Percentiles rank a stretch among this genome's conserved stretches.
Conservation (phyloP, 2,113 vertebrate species). For the Falcunculus frontatus region DNA sequence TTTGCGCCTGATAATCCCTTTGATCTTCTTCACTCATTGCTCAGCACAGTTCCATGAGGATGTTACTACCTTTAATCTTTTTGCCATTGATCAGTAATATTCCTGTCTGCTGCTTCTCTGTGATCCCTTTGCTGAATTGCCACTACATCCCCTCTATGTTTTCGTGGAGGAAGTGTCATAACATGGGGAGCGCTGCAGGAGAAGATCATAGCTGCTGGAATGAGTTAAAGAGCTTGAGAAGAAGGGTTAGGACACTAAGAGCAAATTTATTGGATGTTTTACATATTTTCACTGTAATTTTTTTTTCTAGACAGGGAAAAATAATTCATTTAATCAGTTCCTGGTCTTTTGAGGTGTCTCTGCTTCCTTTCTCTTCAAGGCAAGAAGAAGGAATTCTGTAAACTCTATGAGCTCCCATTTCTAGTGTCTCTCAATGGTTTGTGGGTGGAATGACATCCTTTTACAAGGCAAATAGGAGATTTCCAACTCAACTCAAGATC, state of each 20-base stretch:
- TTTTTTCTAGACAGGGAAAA: not conserved
- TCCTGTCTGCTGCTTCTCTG: not conserved
- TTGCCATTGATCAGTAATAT: slow-evolving; percentile 40
- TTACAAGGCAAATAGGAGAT: not conserved
- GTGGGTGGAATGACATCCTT: not conserved
- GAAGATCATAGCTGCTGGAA: not conserved
- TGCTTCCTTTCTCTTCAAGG: not conserved
- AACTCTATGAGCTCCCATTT: not conserved
- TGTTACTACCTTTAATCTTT: slow-evolving; percentile 52
- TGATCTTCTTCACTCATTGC: slow-evolving; percentile 39
- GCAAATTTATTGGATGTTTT: not conserved
- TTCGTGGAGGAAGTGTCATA: not conserved
- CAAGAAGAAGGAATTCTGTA: not conserved
- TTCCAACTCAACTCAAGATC: not conserved
- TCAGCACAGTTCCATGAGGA: slow-evolving; percentile 12
- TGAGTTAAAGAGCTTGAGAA: not conserved
- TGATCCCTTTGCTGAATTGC: not conserved
- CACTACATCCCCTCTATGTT: not conserved
- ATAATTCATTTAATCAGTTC: not conserved
- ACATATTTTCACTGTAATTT: not conserved
- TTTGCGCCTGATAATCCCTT: not conserved
- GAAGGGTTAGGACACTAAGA: not conserved
- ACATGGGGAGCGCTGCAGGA: not conserved
- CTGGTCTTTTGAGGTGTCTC: not conserved
- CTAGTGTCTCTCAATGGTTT: not conserved